Percentiles rank a stretch among this genome's conserved stretches.
These are phyloP conservation scores for Stenoptilia bipunctidactyla DNA, from an alignment of 2,888 invertebrate genomes.

Conservation along the genomic window DNA sequence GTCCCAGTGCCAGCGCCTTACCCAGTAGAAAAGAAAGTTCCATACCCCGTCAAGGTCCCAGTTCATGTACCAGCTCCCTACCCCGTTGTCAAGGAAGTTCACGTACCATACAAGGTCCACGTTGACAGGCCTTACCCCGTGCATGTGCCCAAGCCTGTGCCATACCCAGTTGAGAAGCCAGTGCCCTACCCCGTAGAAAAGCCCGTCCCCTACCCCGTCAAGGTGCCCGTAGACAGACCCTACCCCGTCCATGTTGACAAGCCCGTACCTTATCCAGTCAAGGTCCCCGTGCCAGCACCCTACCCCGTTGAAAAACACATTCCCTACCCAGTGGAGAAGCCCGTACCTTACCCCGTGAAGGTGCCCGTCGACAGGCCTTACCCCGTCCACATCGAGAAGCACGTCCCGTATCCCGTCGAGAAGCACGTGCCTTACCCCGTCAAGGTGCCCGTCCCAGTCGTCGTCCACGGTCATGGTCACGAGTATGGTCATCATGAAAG, in stretches of 20 bases:
- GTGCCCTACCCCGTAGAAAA: slow-evolving; percentile 74
- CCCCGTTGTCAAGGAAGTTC: slow-evolving; percentile 72
- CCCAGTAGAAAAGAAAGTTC: slow-evolving; percentile 76
- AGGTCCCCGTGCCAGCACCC: slow-evolving; percentile 76
- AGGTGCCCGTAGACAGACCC: slow-evolving; percentile 73
- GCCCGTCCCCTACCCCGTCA: slow-evolving; percentile 72
- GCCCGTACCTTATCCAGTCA: slow-evolving; percentile 69
- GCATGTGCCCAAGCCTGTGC: slow-evolving; percentile 72
- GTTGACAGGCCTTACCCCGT: slow-evolving; percentile 77
- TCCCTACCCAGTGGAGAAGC: slow-evolving; percentile 77
- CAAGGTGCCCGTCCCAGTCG: slow-evolving; percentile 71
- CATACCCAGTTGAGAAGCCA: slow-evolving; percentile 70
- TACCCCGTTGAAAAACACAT: slow-evolving; percentile 73
- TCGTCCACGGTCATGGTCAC: slow-evolving; percentile 59
- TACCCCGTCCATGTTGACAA: slow-evolving; percentile 57
- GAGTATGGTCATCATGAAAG: slow-evolving; percentile 65
- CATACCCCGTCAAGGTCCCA: slow-evolving; percentile 74
- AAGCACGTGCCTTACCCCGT: slow-evolving; percentile 75
- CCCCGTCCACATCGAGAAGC: slow-evolving; percentile 76
- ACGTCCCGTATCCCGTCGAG: slow-evolving; percentile 74
- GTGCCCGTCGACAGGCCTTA: slow-evolving; percentile 74
- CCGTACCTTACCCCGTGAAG: slow-evolving; percentile 76
- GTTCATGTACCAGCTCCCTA: slow-evolving; percentile 74
- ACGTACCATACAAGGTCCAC: slow-evolving; percentile 74
- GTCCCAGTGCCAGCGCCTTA: slow-evolving; percentile 78